phyloP scores from a whole-genome alignment of 2,113 vertebrate species.

The Hippocampus comes region DNA sequence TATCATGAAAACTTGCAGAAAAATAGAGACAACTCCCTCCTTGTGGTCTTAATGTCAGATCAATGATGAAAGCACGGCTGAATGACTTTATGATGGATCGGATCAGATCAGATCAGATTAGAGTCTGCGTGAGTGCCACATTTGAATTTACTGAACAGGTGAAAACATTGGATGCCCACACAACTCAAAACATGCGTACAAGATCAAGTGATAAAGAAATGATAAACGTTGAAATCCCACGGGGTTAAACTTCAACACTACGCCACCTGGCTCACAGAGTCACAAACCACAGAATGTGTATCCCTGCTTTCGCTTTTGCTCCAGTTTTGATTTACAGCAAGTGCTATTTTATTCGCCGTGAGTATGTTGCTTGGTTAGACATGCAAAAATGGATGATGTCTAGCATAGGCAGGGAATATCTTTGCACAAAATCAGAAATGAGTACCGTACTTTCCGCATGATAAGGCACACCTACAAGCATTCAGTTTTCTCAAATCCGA shows the following conservation, averaged over 20 bases:
- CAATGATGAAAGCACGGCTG: not conserved
- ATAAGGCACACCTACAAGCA: too few relatives aligned
- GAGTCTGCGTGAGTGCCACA: not conserved
- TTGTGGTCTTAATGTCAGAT: too few relatives aligned
- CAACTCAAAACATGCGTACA: not conserved
- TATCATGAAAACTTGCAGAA: not conserved
- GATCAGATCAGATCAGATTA: not conserved
- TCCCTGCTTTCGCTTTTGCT: not conserved
- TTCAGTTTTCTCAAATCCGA: too few relatives aligned
- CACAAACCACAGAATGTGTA: not conserved
- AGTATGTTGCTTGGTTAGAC: not conserved
- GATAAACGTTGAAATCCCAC: slow-evolving; percentile 5
- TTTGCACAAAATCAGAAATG: not conserved
- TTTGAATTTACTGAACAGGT: too few relatives aligned
- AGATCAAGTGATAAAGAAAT: not conserved
- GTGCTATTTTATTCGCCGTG: not conserved
- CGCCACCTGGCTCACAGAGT: not conserved
- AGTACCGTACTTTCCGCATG: too few relatives aligned
- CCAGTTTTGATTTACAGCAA: not conserved
- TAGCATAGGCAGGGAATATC: not conserved
- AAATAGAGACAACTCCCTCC: too few relatives aligned
- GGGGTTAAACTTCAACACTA: not conserved
- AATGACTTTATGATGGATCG: not conserved
- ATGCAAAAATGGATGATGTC: not conserved
- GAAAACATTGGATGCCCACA: not conserved